Base-by-base conservation (phyloP, 2,113 vertebrate genomes). In the Vidua chalybeata region DNA sequence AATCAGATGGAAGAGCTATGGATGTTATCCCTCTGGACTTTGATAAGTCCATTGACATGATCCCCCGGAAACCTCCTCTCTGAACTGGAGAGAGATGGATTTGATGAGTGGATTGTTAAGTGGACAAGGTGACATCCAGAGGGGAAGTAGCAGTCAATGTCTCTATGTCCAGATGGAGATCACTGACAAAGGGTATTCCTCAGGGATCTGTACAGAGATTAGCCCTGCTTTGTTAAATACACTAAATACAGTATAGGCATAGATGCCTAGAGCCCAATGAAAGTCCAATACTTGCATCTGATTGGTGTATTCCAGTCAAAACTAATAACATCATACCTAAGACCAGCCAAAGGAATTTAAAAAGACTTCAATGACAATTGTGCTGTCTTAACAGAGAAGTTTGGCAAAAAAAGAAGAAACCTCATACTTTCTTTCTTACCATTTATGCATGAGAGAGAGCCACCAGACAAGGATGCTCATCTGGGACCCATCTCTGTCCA, bases 361-460 rank as follows among this genome's bases (percentile, higher is more conserved):
- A 75, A 37, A 48, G 2, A 5, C 5, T 51, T 84, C 52, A 80
- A 0, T 13, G 12, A 33, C 28, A 64, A 55, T 15, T 56, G 2
- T 39, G 3, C 8, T 48, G 33, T 56, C 20, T 21, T 76, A 67
- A 62, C 0, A 1, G 9, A 66, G 9, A 80, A 84, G 7, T 0
- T 0, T 24, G 19, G 27, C 3, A 26, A 61, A 71, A 85, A 55
- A 62, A 8, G 3, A 6, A 37, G 2, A 6, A 41, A 35, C 2
- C 5, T 68, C 27, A 13, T 72, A 5, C 48, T 52, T 43, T 39
- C 8, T 72, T 76, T 33, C 39, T 90, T 35, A 48, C 2, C 24
- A 6, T 37, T 81, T 30, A 41, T 58, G 17, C 1, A 12, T 0
- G 3, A 16, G 5, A 66, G 22, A 71, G 12, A 61, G 1, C 9